These are phyloP conservation scores for Sylvilagus bachmani DNA, from an alignment of 2,113 vertebrate species.

Conservation along the genomic window DNA sequence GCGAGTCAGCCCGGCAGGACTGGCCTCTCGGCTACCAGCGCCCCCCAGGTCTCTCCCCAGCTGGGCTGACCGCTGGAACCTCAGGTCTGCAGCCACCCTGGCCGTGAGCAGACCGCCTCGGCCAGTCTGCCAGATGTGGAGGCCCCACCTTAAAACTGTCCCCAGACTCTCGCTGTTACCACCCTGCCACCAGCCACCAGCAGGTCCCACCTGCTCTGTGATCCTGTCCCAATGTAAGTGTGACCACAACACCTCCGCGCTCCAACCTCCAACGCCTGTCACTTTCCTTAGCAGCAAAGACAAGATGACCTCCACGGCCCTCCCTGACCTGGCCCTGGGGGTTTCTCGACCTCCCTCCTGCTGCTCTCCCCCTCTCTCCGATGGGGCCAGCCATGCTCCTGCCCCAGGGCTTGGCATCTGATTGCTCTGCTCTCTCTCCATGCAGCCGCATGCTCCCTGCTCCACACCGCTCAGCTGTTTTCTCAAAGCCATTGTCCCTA, in stretches of 20 bases:
- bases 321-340: too few species aligned
- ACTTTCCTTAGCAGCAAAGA: neutral
- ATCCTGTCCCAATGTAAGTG: neutral
- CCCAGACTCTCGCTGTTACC: neutral
- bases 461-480: neutral
- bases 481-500: neutral
- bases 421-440: neutral
- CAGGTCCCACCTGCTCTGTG: neutral
- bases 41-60: neutral
- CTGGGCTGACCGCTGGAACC: neutral
- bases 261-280: too few species aligned
- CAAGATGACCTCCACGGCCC: neutral
- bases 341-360: too few species aligned
- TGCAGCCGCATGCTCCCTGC: neutral
- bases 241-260: neutral
- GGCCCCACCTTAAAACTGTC: neutral
- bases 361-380: neutral
- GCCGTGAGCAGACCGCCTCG: fast-evolving
- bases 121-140: neutral
- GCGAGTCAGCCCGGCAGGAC: fast-evolving
- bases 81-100: neutral
- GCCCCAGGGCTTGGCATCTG: neutral
- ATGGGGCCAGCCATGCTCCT: fast-evolving
- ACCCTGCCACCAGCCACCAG: neutral
- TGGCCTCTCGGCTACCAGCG: neutral